Percentiles rank a stretch among this genome's conserved stretches.
phyloP scores from a whole-genome alignment of 2,888 invertebrate genomes.

The Adineta ricciae region DNA sequence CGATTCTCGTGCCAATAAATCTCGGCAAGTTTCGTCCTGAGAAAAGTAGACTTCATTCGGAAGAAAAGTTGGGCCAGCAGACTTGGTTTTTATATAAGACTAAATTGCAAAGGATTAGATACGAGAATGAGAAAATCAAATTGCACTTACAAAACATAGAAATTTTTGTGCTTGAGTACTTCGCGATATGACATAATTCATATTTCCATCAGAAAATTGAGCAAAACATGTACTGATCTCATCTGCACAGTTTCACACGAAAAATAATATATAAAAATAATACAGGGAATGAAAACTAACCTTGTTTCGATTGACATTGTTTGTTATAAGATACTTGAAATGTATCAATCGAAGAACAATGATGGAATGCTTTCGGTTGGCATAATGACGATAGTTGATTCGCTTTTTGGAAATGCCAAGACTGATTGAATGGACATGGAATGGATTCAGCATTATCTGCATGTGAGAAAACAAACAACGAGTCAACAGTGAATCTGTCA shows the following conservation, averaged over 20 bases:
- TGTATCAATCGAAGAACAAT: neutral
- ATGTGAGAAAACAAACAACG: neutral
- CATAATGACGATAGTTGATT: neutral
- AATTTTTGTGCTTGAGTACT: neutral
- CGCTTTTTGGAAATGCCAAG: neutral
- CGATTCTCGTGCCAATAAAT: slow-evolving; percentile 12
- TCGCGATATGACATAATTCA: neutral
- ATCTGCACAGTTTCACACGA: neutral
- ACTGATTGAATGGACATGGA: neutral
- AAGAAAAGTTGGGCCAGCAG: neutral
- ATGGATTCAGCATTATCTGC: neutral
- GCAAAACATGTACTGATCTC: neutral
- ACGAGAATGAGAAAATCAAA: neutral
- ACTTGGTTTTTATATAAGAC: neutral
- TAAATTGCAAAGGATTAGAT: neutral
- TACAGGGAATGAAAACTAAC: neutral
- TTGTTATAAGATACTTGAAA: neutral
- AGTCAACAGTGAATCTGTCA: neutral
- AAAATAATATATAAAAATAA: neutral
- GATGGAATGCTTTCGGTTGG: neutral
- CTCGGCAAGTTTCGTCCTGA: neutral
- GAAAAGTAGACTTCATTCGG: neutral
- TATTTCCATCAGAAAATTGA: neutral
- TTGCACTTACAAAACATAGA: neutral
- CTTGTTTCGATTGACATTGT: neutral